A percentile compares a stretch with the other conserved stretches of the same genome.
Conservation (phyloP, 1,140 invertebrate genomes). For the Magallana ariakensis region DNA sequence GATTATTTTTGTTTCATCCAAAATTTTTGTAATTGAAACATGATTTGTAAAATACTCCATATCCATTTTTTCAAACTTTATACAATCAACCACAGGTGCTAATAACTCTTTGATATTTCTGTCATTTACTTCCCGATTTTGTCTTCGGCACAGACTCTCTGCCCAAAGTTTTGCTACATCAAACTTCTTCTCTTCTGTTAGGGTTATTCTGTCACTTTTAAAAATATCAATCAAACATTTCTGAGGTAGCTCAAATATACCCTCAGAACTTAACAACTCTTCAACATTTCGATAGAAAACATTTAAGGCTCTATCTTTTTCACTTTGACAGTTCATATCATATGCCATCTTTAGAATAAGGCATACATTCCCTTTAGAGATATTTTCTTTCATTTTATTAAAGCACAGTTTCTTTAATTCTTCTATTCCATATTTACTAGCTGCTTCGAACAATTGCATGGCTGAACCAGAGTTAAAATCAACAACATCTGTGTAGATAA, state of each 20-base stretch:
- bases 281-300: conserved; percentile 32
- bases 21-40: neutral
- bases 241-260: conserved; percentile 36
- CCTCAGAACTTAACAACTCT: neutral
- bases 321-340: neutral
- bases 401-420: conserved; percentile 37
- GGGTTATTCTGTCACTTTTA: conserved; percentile 46
- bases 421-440: conserved; percentile 43
- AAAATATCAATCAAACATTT: conserved; percentile 41
- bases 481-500: conserved; percentile 53
- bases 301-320: conserved; percentile 40
- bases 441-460: conserved; percentile 12
- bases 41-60: conserved; percentile 1
- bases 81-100: conserved; percentile 38
- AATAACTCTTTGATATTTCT: conserved; percentile 28
- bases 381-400: neutral
- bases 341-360: conserved; percentile 34
- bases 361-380: conserved; percentile 46
- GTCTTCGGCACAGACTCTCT: conserved; percentile 39
- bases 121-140: conserved; percentile 35
- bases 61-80: conserved; percentile 57
- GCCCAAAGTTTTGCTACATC: conserved; percentile 49
- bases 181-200: conserved; percentile 48
- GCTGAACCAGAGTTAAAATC: conserved; percentile 35
- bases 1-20: neutral